Conservation (phyloP, 2,113 vertebrate species). For the Ptyas mucosa region DNA sequence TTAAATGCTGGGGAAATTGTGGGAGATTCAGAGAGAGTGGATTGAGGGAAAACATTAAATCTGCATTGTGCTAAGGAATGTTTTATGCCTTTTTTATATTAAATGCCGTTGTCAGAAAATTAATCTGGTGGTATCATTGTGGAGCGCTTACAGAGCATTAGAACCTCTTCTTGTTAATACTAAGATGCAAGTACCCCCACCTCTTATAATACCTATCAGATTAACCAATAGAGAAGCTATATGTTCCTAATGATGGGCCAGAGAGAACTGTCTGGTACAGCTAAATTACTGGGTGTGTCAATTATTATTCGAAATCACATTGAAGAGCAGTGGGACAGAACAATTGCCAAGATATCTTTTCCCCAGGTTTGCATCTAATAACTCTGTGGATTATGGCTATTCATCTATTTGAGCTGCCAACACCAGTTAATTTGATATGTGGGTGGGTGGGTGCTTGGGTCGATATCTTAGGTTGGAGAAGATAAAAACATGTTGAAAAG, state of each 20-base stretch:
- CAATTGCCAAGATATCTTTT: conserved; percentile 36
- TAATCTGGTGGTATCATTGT: background rate
- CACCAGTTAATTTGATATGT: conserved; percentile 8
- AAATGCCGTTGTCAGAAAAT: background rate
- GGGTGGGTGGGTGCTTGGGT: conserved; percentile 3
- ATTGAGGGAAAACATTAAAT: conserved; percentile 19
- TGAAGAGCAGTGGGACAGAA: conserved; percentile 25
- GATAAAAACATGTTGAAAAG: conserved; percentile 16
- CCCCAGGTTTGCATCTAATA: conserved; percentile 48
- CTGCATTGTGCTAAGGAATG: background rate
- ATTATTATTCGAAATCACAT: conserved; percentile 54
- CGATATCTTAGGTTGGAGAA: background rate
- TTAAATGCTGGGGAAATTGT: no score
- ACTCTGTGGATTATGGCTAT: conserved; percentile 11
- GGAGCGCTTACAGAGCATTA: background rate
- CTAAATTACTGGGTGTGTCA: conserved; percentile 65
- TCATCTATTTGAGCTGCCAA: conserved; percentile 19
- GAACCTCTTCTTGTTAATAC: conserved; percentile 26
- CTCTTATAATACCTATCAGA: conserved; percentile 39
- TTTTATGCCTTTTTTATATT: conserved; percentile 26
- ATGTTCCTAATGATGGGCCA: conserved; percentile 61
- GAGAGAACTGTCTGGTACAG: conserved; percentile 64
- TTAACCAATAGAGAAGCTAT: conserved; percentile 61
- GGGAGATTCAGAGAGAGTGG: conserved; percentile 8
- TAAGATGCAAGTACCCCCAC: conserved; percentile 42